Percentiles rank a stretch among this genome's conserved stretches.
phyloP scores from a whole-genome alignment of 1,140 invertebrate genomes.

The Solenopsis fugax region DNA sequence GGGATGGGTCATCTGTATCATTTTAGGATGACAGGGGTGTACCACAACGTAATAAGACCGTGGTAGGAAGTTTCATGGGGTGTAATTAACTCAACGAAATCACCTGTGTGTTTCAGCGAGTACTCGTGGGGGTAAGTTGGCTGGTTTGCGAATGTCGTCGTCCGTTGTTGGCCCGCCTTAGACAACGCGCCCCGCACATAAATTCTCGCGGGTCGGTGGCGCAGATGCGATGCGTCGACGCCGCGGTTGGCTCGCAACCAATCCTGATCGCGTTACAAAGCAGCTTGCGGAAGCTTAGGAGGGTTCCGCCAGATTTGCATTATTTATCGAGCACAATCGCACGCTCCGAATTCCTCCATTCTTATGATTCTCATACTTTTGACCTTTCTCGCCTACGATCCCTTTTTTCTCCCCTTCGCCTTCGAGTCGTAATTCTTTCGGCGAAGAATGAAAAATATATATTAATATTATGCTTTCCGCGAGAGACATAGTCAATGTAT shows the following conservation, averaged over 20 bases:
- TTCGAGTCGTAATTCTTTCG: neutral
- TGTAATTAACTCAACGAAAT: slow-evolving; percentile 72
- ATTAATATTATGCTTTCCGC: neutral
- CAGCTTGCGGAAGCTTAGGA: slow-evolving; percentile 53
- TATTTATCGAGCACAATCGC: slow-evolving; percentile 62
- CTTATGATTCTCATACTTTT: slow-evolving; percentile 16
- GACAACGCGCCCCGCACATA: slow-evolving; percentile 63
- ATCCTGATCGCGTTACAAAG: slow-evolving; percentile 73
- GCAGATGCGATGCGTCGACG: slow-evolving; percentile 70
- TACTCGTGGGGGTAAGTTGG: slow-evolving; percentile 42
- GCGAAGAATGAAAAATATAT: neutral
- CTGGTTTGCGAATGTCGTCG: slow-evolving; percentile 53
- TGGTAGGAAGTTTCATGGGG: slow-evolving; percentile 60
- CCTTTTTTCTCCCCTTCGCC: neutral
- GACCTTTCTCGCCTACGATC: neutral
- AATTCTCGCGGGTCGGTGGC: slow-evolving; percentile 59
- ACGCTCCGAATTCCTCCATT: slow-evolving; percentile 3
- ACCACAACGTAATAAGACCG: slow-evolving; percentile 71
- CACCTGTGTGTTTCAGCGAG: slow-evolving; percentile 39
- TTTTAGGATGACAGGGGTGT: slow-evolving; percentile 65
- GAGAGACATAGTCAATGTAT: neutral
- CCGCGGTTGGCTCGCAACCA: slow-evolving; percentile 68
- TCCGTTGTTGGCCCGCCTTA: slow-evolving; percentile 65
- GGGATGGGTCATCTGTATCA: slow-evolving; percentile 62
- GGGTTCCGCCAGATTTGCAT: slow-evolving; percentile 50